Percentiles rank a stretch among this genome's conserved stretches.
Evolutionary conservation across 2,888 invertebrate genomes (phyloP).

Genomic region (Sepiola atlantica): DNA sequence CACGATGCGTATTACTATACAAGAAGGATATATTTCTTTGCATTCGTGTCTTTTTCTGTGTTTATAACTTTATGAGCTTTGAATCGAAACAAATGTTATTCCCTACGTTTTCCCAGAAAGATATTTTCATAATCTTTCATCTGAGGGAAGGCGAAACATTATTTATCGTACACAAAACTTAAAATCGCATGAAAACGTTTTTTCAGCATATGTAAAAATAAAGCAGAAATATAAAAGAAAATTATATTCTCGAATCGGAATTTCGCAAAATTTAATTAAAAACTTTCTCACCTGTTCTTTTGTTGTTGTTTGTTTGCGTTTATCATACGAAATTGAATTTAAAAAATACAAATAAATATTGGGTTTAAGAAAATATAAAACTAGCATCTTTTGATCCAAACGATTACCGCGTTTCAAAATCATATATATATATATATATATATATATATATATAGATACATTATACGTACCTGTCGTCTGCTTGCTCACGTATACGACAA

Average conservation of each 20-base stretch:
- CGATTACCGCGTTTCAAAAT: neutral
- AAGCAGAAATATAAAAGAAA: neutral
- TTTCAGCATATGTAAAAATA: neutral
- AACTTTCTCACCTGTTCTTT: neutral
- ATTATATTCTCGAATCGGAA: neutral
- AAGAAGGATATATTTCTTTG: too few species aligned
- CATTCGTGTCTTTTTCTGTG: neutral
- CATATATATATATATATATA: constrained; percentile 23
- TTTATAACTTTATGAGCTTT: neutral
- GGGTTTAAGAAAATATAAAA: neutral
- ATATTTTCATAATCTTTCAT: neutral
- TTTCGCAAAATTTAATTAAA: neutral
- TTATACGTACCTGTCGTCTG: neutral
- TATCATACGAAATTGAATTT: neutral
- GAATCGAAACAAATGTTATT: neutral
- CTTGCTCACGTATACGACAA: too few species aligned
- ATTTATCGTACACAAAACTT: neutral
- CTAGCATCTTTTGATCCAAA: neutral
- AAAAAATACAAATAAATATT: neutral
- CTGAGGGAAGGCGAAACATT: neutral
- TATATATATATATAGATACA: neutral
- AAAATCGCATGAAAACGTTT: neutral
- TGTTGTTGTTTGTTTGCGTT: neutral
- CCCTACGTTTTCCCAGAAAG: neutral
- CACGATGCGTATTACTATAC: too few species aligned